These are phyloP conservation scores for Mycetomoellerius zeteki DNA, from an alignment of 1,140 invertebrate species.

Conservation along the genomic window DNA sequence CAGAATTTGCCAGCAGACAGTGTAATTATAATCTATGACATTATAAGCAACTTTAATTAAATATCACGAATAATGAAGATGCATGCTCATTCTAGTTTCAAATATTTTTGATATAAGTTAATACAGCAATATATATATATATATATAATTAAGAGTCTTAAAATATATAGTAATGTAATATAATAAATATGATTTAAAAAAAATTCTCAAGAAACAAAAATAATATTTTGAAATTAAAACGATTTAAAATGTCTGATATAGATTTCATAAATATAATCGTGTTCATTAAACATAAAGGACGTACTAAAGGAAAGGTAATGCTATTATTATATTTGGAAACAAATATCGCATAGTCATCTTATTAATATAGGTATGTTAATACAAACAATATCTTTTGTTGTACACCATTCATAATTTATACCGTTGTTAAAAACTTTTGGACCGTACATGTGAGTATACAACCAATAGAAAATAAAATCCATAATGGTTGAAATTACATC, in stretches of 20 bases:
- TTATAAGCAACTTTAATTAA: conserved; percentile 39
- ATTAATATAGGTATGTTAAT: not conserved
- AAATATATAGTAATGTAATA: not conserved
- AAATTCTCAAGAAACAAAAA: not conserved
- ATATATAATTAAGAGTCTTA: not conserved
- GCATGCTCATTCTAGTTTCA: not conserved
- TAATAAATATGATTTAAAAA: not conserved
- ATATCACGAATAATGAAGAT: conserved; percentile 36
- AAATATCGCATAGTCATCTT: not conserved
- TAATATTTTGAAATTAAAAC: conserved; percentile 14
- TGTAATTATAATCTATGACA: conserved; percentile 45
- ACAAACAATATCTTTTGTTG: not conserved
- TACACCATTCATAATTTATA: not conserved
- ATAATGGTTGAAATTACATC: too few species aligned
- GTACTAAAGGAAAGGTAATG: not conserved
- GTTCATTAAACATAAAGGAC: not conserved
- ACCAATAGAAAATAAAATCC: too few species aligned
- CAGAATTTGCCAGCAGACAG: conserved; percentile 1
- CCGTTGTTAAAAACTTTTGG: too few species aligned
- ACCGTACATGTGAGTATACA: too few species aligned
- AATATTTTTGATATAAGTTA: not conserved
- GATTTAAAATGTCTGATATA: not conserved
- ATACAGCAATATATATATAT: not conserved
- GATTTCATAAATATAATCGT: not conserved
- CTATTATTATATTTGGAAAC: not conserved